Evolutionary conservation across 2,888 invertebrate species (phyloP).

Genomic region (Tetramorium bicarinatum): DNA sequence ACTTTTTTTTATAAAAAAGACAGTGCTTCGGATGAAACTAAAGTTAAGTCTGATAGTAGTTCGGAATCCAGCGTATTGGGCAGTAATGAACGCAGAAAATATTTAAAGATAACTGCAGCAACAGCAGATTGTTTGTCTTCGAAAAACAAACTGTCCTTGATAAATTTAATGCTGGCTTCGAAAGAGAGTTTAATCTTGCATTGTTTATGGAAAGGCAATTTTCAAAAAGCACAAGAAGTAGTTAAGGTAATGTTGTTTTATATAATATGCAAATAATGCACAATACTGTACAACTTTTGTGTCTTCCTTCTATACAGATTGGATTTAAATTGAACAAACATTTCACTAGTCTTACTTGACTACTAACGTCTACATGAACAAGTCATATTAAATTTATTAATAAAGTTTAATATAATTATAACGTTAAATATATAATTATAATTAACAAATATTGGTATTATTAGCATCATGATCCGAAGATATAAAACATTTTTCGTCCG

Average conservation of each 20-base stretch:
- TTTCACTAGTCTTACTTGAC: background rate
- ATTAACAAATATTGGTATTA: background rate
- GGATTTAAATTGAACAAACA: background rate
- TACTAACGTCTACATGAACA: background rate
- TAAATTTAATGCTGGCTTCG: slow-evolving; percentile 91
- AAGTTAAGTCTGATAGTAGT: slow-evolving; percentile 75
- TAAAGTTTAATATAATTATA: background rate
- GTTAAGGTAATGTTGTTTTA: slow-evolving; percentile 89
- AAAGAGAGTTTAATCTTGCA: slow-evolving; percentile 92
- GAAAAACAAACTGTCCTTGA: slow-evolving; percentile 86
- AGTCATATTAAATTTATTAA: background rate
- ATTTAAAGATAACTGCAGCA: slow-evolving; percentile 78
- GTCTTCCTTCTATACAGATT: background rate
- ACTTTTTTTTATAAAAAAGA: slow-evolving; percentile 77
- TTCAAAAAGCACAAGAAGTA: slow-evolving; percentile 92
- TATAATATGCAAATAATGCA: slow-evolving; percentile 64
- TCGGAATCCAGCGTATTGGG: slow-evolving; percentile 83
- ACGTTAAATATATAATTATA: slow-evolving; percentile 1
- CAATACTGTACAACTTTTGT: background rate
- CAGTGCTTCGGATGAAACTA: slow-evolving; percentile 76
- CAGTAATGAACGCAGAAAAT: slow-evolving; percentile 85
- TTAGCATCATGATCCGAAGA: background rate
- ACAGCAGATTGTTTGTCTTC: slow-evolving; percentile 82
- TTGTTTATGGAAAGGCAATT: slow-evolving; percentile 92
- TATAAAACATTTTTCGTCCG: background rate